phyloP scores from a whole-genome alignment of 2,113 vertebrate species.

The Notarius lentiginosus region DNA sequence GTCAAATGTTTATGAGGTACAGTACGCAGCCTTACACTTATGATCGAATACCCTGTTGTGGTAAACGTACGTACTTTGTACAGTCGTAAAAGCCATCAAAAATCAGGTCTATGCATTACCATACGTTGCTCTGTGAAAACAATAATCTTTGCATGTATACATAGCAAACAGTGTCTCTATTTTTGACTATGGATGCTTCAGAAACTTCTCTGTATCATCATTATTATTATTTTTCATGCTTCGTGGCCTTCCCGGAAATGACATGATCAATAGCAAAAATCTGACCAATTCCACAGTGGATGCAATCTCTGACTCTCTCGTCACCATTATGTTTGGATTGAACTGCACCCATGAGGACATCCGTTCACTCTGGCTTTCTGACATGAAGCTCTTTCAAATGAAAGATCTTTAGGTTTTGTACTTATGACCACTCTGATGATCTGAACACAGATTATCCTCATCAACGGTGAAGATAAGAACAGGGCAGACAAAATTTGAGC shows the following conservation, averaged over 20 bases:
- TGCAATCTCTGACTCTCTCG: conserved; percentile 43
- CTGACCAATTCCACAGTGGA: conserved; percentile 29
- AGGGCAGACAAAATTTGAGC: conserved; percentile 3
- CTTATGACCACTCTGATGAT: conserved; percentile 11
- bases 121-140: background rate
- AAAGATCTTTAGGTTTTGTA: conserved; percentile 23
- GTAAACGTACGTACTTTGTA: too few relatives aligned
- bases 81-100: too few relatives aligned
- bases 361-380: conserved; percentile 28
- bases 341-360: conserved; percentile 34
- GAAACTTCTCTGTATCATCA: background rate
- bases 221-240: background rate
- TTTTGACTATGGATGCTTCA: background rate
- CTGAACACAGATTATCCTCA: conserved; percentile 1
- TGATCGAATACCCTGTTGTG: too few relatives aligned
- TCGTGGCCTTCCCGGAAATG: background rate
- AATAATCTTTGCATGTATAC: background rate
- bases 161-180: background rate
- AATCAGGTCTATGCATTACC: too few relatives aligned
- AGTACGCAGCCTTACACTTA: too few relatives aligned
- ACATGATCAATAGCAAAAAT: conserved; percentile 29
- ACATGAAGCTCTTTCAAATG: conserved; percentile 23
- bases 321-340: conserved; percentile 44
- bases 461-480: conserved; percentile 40
- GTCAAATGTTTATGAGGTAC: too few relatives aligned